phyloP scores from a whole-genome alignment of 2,888 invertebrate species.

The Oligia latruncula region DNA sequence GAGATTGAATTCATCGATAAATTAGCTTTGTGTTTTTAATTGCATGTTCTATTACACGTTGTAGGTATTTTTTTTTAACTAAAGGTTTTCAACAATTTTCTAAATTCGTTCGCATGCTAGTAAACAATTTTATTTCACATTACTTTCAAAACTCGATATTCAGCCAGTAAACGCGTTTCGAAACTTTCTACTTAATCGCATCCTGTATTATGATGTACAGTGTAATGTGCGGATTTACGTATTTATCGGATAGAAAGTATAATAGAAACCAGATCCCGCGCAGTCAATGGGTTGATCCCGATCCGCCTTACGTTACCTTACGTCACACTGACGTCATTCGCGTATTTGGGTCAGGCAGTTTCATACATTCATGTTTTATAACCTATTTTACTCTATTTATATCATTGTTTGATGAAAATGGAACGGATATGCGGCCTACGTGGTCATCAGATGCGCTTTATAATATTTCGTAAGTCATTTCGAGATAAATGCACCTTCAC shows the following conservation, averaged over 20 bases:
- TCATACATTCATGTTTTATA: slow-evolving; percentile 82
- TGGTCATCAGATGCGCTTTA: slow-evolving; percentile 66
- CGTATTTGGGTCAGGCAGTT: slow-evolving; percentile 86
- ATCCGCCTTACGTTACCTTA: slow-evolving; percentile 77
- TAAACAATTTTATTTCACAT: slow-evolving; percentile 54
- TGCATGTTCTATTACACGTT: slow-evolving; percentile 1
- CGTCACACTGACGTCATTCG: slow-evolving; percentile 84
- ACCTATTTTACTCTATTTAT: slow-evolving; percentile 84
- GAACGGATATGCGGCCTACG: slow-evolving; percentile 72
- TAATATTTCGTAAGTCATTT: slow-evolving; percentile 45
- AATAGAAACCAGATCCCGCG: slow-evolving; percentile 77
- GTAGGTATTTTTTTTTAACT: background rate
- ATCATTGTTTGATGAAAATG: slow-evolving; percentile 74
- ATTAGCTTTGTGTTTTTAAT: slow-evolving; percentile 2
- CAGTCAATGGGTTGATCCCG: slow-evolving; percentile 76
- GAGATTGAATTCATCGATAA: slow-evolving; percentile 17
- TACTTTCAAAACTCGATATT: slow-evolving; percentile 56
- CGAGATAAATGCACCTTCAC: slow-evolving; percentile 53
- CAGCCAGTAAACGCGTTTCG: slow-evolving; percentile 55
- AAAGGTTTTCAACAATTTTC: slow-evolving; percentile 28
- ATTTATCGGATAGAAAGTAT: slow-evolving; percentile 65
- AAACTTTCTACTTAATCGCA: slow-evolving; percentile 66
- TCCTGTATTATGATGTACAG: slow-evolving; percentile 57
- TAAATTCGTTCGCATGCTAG: slow-evolving; percentile 40
- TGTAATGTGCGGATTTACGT: slow-evolving; percentile 60